Evolutionary conservation across 1,140 invertebrate genomes (phyloP), one percentile per base, ranked within the genome.

Genomic region (Tetraneura akinire): DNA sequence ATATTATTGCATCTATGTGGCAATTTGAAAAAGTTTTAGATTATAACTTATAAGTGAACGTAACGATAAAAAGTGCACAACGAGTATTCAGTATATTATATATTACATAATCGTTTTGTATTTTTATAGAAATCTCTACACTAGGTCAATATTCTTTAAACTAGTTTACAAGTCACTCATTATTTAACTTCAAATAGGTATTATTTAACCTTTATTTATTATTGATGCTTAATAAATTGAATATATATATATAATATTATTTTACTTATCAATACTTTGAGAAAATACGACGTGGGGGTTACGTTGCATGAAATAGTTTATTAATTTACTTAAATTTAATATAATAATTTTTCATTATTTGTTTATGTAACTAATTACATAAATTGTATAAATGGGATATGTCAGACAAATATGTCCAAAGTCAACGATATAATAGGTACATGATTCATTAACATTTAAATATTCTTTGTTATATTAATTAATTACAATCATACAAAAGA

Each of bases 101-200:
- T 51, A 76, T 76, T 76, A 42, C 51, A 76, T 76, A 57, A 76
- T 14, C 71, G n/a, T 55, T 29, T 37, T 42, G 18, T 47, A 68
- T 68, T 71, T 71, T 51, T 71, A 71, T 71, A 57, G 71, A 76
- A 76, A 76, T 76, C 32, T 51, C 53, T 11, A 10, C 53, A 76
- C 71, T 76, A 76, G 71, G 71, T 57, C 71, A 76, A 57, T 76
- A 53, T 53, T n/a, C 71, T 14, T 21, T 21, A 76, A 76, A 76
- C 71, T 55, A 76, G 71, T 76, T 76, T 76, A 71, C 18, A n/a
- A 57, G 53, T 37, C 71, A 29, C 6, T 13, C 57, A 57, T 55
- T 21, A 76, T 57, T 53, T 76, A 37, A 55, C 29, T 18, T 53
- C 57, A 1, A 32, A 23, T 62, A n/a, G n/a, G n/a, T n/a, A 32